These are phyloP conservation scores for Melikaiella ostensackeni DNA, from an alignment of 2,888 invertebrate genomes.

Conservation along the genomic window DNA sequence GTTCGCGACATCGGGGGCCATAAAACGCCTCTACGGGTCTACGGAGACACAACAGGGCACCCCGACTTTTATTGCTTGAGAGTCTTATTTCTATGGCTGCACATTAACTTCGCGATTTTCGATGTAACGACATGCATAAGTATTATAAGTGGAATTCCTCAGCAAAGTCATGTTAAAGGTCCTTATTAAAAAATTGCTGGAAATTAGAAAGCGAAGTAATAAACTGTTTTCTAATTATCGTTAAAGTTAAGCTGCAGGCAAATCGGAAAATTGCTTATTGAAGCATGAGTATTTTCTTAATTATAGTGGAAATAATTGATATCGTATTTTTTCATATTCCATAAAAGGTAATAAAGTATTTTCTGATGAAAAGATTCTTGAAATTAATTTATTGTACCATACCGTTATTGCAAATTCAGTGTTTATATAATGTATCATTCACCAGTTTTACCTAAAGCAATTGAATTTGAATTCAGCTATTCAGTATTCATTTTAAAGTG, in stretches of 20 bases:
- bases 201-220: slow-evolving; percentile 27
- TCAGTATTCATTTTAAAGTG: too few species aligned
- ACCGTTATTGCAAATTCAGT: too few species aligned
- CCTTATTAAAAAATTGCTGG: slow-evolving; percentile 15
- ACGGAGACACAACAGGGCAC: slow-evolving; percentile 37
- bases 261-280: slow-evolving; percentile 8
- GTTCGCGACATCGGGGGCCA: slow-evolving; percentile 23
- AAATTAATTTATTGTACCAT: neutral
- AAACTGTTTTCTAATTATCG: slow-evolving; percentile 31
- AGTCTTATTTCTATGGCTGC: slow-evolving; percentile 30
- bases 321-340: too few species aligned
- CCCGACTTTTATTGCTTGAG: slow-evolving; percentile 21
- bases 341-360: neutral
- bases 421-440: neutral
- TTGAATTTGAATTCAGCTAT: too few species aligned
- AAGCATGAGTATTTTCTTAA: neutral
- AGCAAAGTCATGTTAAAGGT: slow-evolving; percentile 26
- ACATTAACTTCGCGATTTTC: slow-evolving; percentile 31
- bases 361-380: neutral
- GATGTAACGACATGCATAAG: slow-evolving; percentile 27
- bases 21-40: slow-evolving; percentile 19
- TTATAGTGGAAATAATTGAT: neutral
- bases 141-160: slow-evolving; percentile 34
- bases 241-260: neutral
- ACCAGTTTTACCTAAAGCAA: too few species aligned